Conservation (phyloP, 2,113 vertebrate genomes). For the Oreotrochilus melanogaster region DNA sequence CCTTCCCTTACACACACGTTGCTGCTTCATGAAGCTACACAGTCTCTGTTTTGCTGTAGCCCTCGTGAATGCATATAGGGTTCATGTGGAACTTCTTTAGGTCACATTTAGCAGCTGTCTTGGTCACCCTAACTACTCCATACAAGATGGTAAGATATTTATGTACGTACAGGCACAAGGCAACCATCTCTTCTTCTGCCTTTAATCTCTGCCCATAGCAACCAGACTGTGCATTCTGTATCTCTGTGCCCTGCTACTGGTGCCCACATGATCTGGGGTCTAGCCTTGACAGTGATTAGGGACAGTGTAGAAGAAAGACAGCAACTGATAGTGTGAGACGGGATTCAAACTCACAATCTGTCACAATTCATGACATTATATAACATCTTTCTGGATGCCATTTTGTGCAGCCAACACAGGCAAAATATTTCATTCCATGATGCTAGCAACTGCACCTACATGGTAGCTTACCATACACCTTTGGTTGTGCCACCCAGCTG, state of each 20-base stretch:
- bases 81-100: background rate
- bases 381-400: background rate
- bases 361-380: background rate
- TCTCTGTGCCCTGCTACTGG: rapidly evolving
- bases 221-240: background rate
- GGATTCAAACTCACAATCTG: background rate
- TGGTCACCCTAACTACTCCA: background rate
- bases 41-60: background rate
- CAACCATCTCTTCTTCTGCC: background rate
- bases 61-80: rapidly evolving
- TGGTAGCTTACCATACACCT: background rate
- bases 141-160: background rate
- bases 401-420: background rate
- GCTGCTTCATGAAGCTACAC: background rate
- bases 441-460: background rate
- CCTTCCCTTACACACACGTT: background rate
- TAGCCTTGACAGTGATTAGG: background rate
- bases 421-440: background rate
- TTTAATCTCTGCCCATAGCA: background rate
- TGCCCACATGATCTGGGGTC: too few relatives aligned
- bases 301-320: background rate
- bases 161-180: background rate
- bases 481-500: background rate
- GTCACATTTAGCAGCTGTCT: background rate
- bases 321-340: background rate